Base-by-base conservation (phyloP, 2,113 vertebrate species). In the Melanerpes aurifrons region DNA sequence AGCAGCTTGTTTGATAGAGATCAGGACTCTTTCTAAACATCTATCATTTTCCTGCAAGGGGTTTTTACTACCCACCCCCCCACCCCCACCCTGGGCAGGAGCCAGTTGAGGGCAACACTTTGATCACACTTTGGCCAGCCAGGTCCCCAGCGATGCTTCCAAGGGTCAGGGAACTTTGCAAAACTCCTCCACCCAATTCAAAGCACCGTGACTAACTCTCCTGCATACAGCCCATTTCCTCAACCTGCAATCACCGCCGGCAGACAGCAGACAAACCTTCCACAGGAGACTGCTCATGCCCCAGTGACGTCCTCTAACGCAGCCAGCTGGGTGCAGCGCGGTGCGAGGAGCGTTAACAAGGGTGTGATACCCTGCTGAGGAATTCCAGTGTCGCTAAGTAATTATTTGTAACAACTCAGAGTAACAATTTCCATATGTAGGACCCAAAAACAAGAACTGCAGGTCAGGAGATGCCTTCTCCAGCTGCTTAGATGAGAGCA, bases 341-440 rank as follows among this genome's bases (percentile, higher is more conserved):
- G 89, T 3, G 15, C 56, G 67, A 74, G 45, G 58, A 91, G 74
- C 4, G 19, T 80, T 92, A 87, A 66, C 43, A 29, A 66, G 89
- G 92, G 89, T 31, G 91, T 95, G 88, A 93, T 90, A 59, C 67
- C 26, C 15, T 50, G 70, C 43, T 4, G 4, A 72, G 82, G 92
- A 95, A 96, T 96, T 96, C 95, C 91, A 80, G 53, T 82, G 89
- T 76, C 67, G 24, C 73, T 1, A 26, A 93, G 93, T 95, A 94
- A 95, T 91, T 70, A 79, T 88, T 95, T 87, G 85, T 89, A 91
- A 89, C 61, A 92, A 76, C 78, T 85, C 37, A 58, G 85, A 86
- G 82, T 92, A 95, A 96, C 79, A 86, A 83, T 96, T 96, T 95
- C 96, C 94, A 92, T 94, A 92, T 90, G 80, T 47, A 89, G 28